These are phyloP conservation scores for Caenorhabditis remanei DNA, from an alignment of 1,140 invertebrate genomes.

Conservation along the genomic window DNA sequence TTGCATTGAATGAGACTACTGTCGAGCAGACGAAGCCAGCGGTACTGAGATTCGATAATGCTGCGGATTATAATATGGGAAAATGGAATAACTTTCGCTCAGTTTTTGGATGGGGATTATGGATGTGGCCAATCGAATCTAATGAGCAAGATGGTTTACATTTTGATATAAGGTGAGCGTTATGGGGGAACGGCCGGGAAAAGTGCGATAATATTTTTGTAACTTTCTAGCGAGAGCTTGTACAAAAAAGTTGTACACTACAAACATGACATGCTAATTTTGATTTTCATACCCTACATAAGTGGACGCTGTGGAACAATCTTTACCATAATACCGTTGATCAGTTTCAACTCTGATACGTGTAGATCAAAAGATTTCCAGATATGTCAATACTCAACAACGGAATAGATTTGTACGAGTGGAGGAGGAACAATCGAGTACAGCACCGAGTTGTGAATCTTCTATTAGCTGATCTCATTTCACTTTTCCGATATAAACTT, in stretches of 20 bases:
- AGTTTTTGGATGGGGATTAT: constrained; percentile 70
- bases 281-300: too few species aligned
- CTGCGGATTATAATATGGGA: constrained; percentile 70
- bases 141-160: constrained; percentile 65
- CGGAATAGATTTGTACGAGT: constrained; percentile 23
- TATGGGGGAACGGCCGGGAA: too few species aligned
- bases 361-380: not conserved
- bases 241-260: too few species aligned
- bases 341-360: too few species aligned
- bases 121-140: constrained; percentile 68
- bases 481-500: too few species aligned
- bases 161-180: constrained; percentile 60
- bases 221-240: too few species aligned
- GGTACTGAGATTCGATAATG: constrained; percentile 65
- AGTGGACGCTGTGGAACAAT: not conserved
- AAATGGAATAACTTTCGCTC: constrained; percentile 62
- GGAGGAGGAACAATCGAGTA: not conserved
- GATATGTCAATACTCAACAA: constrained; percentile 34
- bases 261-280: too few species aligned
- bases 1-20: constrained; percentile 91
- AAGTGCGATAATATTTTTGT: too few species aligned
- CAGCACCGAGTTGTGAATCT: not conserved
- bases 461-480: not conserved
- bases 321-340: not conserved
- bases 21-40: constrained; percentile 72